These are phyloP conservation scores for Cyclargus thomasi DNA, from an alignment of 1,140 invertebrate species.

Conservation along the genomic window DNA sequence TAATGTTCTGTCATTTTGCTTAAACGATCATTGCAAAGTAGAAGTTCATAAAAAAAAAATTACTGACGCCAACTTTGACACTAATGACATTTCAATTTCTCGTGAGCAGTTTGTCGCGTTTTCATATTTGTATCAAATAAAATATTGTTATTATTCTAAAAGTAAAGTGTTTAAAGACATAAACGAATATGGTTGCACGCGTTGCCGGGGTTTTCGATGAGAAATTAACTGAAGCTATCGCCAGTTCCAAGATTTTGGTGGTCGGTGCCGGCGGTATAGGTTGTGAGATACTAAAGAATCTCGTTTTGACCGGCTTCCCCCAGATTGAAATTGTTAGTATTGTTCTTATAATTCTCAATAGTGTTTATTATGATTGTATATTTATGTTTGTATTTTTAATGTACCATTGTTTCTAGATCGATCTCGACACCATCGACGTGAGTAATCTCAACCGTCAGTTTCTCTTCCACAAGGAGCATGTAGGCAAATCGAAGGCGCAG, in stretches of 20 bases:
- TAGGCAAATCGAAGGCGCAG: conserved; percentile 95
- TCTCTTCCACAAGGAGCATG: conserved; percentile 97
- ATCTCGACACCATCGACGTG: conserved; percentile 99
- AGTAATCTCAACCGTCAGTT: conserved; percentile 99
- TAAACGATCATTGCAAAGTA: background rate
- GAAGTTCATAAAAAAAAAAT: conserved; percentile 5
- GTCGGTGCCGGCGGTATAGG: conserved; percentile 99
- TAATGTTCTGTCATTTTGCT: background rate
- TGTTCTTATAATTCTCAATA: conserved; percentile 6
- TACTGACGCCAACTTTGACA: conserved; percentile 51
- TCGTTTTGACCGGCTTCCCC: conserved; percentile 94
- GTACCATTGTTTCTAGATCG: conserved; percentile 85
- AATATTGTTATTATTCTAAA: conserved; percentile 27
- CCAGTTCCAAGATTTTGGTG: conserved; percentile 82
- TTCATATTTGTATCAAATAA: conserved; percentile 23
- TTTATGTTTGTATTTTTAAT: too few relatives aligned
- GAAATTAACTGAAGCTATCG: conserved; percentile 76
- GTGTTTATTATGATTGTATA: background rate
- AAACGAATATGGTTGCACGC: conserved; percentile 78
- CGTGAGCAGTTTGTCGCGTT: conserved; percentile 17
- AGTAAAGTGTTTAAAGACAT: conserved; percentile 16
- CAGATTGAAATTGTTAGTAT: conserved; percentile 94
- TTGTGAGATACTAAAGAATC: conserved; percentile 98
- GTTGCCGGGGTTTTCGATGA: conserved; percentile 79
- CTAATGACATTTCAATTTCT: conserved; percentile 17